Evolutionary conservation across 2,797 vertebrate species (phyloP).

Genomic region (Euthynnus affinis): DNA sequence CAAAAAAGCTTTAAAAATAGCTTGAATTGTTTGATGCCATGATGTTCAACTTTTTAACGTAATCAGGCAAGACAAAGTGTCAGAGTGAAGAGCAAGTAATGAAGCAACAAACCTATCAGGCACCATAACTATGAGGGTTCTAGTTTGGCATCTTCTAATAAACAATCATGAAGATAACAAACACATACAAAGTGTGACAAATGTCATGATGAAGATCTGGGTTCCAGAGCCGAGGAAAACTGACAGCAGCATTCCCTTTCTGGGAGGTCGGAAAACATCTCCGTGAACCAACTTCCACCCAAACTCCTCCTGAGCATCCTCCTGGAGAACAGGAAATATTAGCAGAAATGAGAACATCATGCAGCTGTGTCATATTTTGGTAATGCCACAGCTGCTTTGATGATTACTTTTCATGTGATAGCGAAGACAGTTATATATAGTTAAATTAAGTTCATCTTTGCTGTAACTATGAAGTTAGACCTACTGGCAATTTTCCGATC

Average conservation of each 20-base stretch:
- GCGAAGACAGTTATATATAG: no score
- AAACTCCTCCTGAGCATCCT: slow-evolving; percentile 97
- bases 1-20: no score
- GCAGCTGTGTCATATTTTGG: neutral
- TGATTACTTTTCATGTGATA: neutral
- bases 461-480: neutral
- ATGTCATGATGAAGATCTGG: slow-evolving; percentile 97
- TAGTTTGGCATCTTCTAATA: neutral
- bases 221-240: slow-evolving; percentile 95
- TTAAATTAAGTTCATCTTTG: neutral
- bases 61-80: neutral
- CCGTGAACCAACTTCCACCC: slow-evolving; percentile 96
- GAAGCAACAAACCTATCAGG: neutral
- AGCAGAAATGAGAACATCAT: neutral
- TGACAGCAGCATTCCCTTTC: slow-evolving; percentile 95
- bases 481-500: neutral
- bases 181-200: slow-evolving; percentile 90
- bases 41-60: neutral
- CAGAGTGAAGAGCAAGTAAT: neutral
- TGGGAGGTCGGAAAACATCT: slow-evolving; percentile 94
- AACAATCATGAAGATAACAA: neutral
- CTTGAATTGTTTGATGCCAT: neutral
- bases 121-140: neutral
- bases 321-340: slow-evolving; percentile 78
- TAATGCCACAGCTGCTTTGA: neutral